Base-by-base conservation (phyloP, 2,113 vertebrate species). In the Pseudorasbora parva region DNA sequence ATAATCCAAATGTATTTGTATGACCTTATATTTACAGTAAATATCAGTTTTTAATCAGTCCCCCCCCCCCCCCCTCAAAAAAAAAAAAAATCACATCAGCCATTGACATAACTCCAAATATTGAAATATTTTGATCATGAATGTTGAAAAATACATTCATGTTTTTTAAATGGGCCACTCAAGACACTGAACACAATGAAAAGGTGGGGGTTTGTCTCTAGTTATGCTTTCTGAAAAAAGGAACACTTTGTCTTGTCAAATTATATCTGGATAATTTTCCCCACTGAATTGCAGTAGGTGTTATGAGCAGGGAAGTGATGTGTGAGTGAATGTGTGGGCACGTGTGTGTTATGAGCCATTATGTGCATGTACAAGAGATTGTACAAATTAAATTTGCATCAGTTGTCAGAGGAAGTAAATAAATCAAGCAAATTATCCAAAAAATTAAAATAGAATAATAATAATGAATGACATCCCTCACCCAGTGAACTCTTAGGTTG, bases 271-370 rank as follows among this genome's bases (percentile, higher is more conserved):
- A 68, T 68, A 17, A 68, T 68, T 68, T 41, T 4, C 64, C 64
- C 33, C 64, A 21, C 8, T 68, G 64, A 68, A 41, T 68, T 21
- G 15, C 62, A 37, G 30, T 49, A 73, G 45, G 37, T 72, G 69
- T 25, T 72, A 25, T 72, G 9, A 73, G n/a, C n/a, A 27, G 14
- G 14, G 2, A 47, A 47, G 43, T 74, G 71, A 71, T 51, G 71
- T 74, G 71, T 74, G 45, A 74, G 71, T 74, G 43, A 30, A 74
- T 74, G 71, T 74, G 71, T 73, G 71, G 25, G n/a, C 7, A 49
- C 27, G 43, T 47, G 43, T 74, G 72, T 30, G 72, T 51, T 30
- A 74, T 74, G 45, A 51, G 25, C 72, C 23, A 74, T 30, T 74
- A 19, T 51, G 23, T 4, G 23, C 45, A 25, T 51, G 15, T 51